phyloP scores from a whole-genome alignment of 37 sponge, comb jelly and placozoan genomes.

The Theonella swinhoei region DNA sequence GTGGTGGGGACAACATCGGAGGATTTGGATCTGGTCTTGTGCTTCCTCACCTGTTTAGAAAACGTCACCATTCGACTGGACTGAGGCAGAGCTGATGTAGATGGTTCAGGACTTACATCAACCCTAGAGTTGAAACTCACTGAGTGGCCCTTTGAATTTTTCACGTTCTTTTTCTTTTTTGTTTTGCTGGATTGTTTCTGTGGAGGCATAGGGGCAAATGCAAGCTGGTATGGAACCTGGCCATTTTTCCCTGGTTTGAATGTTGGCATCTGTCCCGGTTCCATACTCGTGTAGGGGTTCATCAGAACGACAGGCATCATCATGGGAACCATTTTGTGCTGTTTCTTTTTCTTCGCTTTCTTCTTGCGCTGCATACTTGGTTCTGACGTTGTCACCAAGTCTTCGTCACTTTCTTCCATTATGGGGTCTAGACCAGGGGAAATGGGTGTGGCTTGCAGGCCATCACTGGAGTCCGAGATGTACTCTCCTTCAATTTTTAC shows the following conservation, averaged over 20 bases:
- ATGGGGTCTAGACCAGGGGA: not conserved
- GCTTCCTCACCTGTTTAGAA: not conserved
- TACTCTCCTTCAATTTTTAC: constrained; percentile 30
- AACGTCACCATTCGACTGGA: not conserved
- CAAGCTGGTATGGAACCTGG: constrained; percentile 6
- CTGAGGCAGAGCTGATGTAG: not conserved
- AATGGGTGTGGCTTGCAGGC: not conserved
- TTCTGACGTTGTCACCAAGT: not conserved
- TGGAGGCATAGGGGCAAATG: constrained; percentile 1
- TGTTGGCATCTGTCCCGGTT: not conserved
- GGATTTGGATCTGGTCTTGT: not conserved
- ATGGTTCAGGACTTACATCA: not conserved
- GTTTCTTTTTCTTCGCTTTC: not conserved
- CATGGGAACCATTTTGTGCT: not conserved
- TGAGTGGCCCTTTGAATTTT: not conserved
- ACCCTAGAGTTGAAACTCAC: not conserved
- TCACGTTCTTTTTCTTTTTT: not conserved
- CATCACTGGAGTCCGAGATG: not conserved
- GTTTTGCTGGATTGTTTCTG: not conserved
- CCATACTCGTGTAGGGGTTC: not conserved
- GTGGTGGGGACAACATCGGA: not conserved
- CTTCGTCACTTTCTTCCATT: constrained; percentile 7
- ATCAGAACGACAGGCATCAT: not conserved
- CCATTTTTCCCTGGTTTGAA: not conserved
- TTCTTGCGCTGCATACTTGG: not conserved